These are phyloP conservation scores for Hyphantria cunea DNA, from an alignment of 1,140 invertebrate species.

Conservation along the genomic window DNA sequence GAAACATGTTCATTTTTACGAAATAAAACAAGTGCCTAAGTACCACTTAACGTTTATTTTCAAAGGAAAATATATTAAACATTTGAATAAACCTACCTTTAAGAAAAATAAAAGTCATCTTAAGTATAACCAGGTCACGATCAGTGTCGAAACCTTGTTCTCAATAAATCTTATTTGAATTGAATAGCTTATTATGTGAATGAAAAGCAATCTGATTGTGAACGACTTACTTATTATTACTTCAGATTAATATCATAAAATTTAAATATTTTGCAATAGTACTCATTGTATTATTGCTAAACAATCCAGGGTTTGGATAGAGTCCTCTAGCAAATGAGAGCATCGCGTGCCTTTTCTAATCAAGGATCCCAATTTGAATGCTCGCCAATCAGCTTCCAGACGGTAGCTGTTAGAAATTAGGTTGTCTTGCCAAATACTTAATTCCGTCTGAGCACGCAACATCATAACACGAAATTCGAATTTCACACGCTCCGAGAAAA, in stretches of 20 bases:
- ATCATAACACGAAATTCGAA: slow-evolving; percentile 44
- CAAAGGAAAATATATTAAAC: too few relatives aligned
- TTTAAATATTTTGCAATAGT: too few relatives aligned
- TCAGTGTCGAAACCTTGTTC: not conserved
- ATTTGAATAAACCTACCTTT: too few relatives aligned
- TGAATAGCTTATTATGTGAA: not conserved
- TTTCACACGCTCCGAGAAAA: slow-evolving; percentile 46
- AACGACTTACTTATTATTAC: not conserved
- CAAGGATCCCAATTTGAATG: slow-evolving; percentile 43
- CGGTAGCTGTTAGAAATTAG: slow-evolving; percentile 64
- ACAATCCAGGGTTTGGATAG: not conserved
- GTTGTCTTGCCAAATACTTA: slow-evolving; percentile 48
- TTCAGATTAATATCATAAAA: not conserved
- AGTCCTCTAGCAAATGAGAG: slow-evolving; percentile 21
- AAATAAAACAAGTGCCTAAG: too few relatives aligned
- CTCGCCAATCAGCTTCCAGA: slow-evolving; percentile 52
- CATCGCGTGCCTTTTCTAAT: slow-evolving; percentile 41
- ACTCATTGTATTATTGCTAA: slow-evolving; percentile 3
- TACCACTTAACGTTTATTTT: too few relatives aligned
- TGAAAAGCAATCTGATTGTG: slow-evolving; percentile 1
- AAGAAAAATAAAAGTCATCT: too few relatives aligned
- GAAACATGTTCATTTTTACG: too few relatives aligned
- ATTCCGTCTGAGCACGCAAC: slow-evolving; percentile 54
- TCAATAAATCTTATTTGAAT: not conserved
- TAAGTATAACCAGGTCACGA: not conserved